These are phyloP conservation scores for Percina caprodes DNA, from an alignment of 2,113 vertebrate genomes.

Conservation along the genomic window DNA sequence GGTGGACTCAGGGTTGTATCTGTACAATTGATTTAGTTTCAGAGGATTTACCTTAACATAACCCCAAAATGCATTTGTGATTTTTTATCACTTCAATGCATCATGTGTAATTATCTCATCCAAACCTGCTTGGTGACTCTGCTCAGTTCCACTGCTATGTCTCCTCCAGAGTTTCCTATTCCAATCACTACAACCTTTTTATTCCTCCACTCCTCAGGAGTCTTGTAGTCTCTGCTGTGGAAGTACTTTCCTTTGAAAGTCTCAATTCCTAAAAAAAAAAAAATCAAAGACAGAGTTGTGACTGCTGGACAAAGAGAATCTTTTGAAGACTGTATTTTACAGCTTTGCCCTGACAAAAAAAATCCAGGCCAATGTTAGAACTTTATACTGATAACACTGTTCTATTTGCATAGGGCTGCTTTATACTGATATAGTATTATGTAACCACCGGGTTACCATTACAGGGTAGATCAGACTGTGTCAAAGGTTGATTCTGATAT, in stretches of 20 bases:
- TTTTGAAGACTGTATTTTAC: not conserved
- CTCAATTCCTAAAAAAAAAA: conserved; percentile 86
- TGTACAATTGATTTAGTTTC: too few species aligned
- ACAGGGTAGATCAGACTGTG: not conserved
- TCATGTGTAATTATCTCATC: not conserved
- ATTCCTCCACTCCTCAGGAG: conserved; percentile 80
- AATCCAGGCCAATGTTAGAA: not conserved
- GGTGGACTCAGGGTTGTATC: too few species aligned
- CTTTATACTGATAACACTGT: not conserved
- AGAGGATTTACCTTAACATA: not conserved
- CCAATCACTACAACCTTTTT: conserved; percentile 91
- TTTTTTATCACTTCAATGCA: too few species aligned
- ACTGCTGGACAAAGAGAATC: not conserved
- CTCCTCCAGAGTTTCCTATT: conserved; percentile 94
- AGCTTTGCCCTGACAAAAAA: not conserved
- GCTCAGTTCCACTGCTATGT: conserved; percentile 94
- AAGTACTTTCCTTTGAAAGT: conserved; percentile 89
- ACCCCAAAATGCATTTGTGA: not conserved
- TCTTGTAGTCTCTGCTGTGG: conserved; percentile 95
- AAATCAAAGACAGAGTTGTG: conserved; percentile 5
- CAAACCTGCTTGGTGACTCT: conserved; percentile 90
- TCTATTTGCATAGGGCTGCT: not conserved
- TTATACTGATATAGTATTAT: not conserved
- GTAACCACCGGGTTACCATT: not conserved
- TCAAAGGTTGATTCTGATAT: not conserved